These are phyloP conservation scores for Notiomystis cincta DNA, from an alignment of 2,113 vertebrate species.

Conservation along the genomic window DNA sequence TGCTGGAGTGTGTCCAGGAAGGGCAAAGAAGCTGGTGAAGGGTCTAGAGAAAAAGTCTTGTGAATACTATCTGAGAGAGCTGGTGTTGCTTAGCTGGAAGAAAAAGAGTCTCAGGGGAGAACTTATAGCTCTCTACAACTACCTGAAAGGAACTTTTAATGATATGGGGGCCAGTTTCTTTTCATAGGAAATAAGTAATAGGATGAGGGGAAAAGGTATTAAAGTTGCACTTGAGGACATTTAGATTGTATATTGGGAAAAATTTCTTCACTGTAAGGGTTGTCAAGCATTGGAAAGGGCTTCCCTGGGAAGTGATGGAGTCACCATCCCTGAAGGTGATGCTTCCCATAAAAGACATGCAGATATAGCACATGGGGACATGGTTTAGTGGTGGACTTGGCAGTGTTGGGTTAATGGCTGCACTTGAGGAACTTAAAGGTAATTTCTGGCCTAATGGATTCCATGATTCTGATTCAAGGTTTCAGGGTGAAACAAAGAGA, in stretches of 20 bases:
- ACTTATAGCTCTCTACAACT: rapidly evolving
- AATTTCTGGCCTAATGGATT: not conserved
- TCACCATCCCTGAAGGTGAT: not conserved
- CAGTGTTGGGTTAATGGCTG: not conserved
- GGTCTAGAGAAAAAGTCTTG: not conserved
- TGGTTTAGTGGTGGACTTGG: not conserved
- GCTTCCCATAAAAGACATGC: not conserved
- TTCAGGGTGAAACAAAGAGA: rapidly evolving
- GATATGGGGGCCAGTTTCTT: rapidly evolving
- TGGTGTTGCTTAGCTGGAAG: not conserved
- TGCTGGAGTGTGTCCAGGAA: rapidly evolving
- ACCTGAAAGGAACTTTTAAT: not conserved
- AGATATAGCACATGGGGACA: rapidly evolving
- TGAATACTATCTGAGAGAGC: not conserved
- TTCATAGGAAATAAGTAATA: not conserved
- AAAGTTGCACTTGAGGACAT: not conserved
- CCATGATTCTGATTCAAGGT: not conserved
- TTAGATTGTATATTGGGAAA: not conserved
- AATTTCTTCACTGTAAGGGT: rapidly evolving
- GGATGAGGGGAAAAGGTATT: not conserved
- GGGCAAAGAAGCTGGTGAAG: rapidly evolving
- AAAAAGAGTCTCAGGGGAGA: not conserved
- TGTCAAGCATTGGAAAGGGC: not conserved
- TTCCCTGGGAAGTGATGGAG: not conserved
- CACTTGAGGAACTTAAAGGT: not conserved